Conservation (phyloP, 1,140 invertebrate genomes). For the Nymphalis io region DNA sequence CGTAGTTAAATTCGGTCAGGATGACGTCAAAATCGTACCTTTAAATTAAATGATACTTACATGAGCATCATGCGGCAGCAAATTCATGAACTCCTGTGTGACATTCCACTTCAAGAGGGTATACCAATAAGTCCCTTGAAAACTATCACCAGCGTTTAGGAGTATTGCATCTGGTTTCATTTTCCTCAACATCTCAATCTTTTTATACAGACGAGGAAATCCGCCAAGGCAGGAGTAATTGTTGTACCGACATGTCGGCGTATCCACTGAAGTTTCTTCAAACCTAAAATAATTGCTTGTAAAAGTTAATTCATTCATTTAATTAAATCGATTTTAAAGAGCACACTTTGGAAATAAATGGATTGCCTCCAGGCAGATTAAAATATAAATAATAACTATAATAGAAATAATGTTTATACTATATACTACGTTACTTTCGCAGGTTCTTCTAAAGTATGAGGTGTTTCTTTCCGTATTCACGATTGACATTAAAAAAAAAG, state of each 20-base stretch:
- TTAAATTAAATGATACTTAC: conserved; percentile 75
- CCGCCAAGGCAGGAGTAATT: conserved; percentile 83
- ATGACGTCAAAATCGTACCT: too few relatives aligned
- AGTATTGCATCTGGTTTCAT: conserved; percentile 83
- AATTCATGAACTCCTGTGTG: conserved; percentile 85
- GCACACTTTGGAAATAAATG: too few relatives aligned
- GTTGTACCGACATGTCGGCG: conserved; percentile 60
- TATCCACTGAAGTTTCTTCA: conserved; percentile 65
- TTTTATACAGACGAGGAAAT: conserved; percentile 82
- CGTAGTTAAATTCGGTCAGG: too few relatives aligned
- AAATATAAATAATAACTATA: too few relatives aligned
- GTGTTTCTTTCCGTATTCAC: too few relatives aligned
- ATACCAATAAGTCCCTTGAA: conserved; percentile 90
- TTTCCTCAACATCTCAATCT: conserved; percentile 76
- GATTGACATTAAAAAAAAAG: too few relatives aligned
- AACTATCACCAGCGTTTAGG: conserved; percentile 89
- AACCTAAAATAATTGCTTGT: conserved; percentile 44
- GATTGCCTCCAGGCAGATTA: too few relatives aligned
- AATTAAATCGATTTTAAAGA: too few relatives aligned
- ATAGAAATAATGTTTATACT: too few relatives aligned
- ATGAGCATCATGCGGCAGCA: conserved; percentile 86
- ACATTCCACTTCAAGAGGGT: conserved; percentile 85
- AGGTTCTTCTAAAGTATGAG: too few relatives aligned
- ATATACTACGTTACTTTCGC: too few relatives aligned
- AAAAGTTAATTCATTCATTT: neutral